Evolutionary conservation across 2,113 vertebrate species (phyloP).

Genomic region (Dolichotis patagonum): DNA sequence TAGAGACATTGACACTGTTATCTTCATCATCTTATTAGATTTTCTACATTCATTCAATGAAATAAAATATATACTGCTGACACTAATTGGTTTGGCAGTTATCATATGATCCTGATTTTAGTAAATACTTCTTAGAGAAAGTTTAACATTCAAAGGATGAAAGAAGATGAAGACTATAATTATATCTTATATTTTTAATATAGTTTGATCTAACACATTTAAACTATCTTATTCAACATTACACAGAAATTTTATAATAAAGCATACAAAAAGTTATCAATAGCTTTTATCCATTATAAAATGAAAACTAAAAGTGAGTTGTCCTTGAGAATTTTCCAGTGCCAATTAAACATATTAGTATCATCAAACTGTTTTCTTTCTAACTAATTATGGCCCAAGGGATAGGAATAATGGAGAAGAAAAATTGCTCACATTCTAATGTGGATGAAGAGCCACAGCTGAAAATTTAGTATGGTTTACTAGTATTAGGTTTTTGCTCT

Average conservation of each 20-base stretch:
- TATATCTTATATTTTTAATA: background rate
- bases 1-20: background rate
- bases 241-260: background rate
- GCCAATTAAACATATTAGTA: slow-evolving; percentile 23
- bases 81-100: background rate
- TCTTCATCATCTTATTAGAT: background rate
- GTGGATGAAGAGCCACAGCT: background rate
- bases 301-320: background rate
- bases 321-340: background rate
- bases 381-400: background rate
- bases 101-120: background rate
- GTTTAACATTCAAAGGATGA: background rate
- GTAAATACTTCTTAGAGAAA: background rate
- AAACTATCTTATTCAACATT: slow-evolving; percentile 13
- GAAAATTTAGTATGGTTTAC: background rate
- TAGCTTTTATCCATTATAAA: background rate
- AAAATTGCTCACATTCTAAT: background rate
- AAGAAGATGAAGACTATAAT: background rate
- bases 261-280: background rate
- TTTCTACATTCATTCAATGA: background rate
- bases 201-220: background rate
- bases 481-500: background rate
- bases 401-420: background rate
- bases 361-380: background rate
- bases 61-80: background rate